A percentile compares a stretch with the other conserved stretches of the same genome.
phyloP scores from a whole-genome alignment of 2,113 vertebrate genomes.

The Mustelus asterias region DNA sequence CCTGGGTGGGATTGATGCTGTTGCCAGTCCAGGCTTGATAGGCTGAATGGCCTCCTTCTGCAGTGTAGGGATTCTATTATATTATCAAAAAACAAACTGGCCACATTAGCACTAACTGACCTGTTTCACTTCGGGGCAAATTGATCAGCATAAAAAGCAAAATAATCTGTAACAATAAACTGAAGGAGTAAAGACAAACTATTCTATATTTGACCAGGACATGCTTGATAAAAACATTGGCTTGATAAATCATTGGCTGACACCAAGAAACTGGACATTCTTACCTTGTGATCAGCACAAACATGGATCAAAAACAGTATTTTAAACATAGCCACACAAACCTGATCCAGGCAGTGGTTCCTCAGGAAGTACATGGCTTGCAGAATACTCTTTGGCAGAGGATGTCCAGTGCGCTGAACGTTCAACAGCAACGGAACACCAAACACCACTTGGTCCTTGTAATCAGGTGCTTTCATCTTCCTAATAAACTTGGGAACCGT shows the following conservation, averaged over 20 bases:
- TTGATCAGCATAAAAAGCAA: background rate
- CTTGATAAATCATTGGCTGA: background rate
- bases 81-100: background rate
- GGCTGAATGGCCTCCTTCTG: too few relatives aligned
- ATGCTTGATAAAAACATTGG: background rate
- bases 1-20: too few relatives aligned
- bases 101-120: background rate
- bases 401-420: slow-evolving; percentile 62
- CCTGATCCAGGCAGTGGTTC: slow-evolving; percentile 72
- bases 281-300: background rate
- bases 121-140: background rate
- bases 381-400: slow-evolving; percentile 69
- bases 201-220: background rate
- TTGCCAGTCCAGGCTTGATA: too few relatives aligned
- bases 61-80: too few relatives aligned
- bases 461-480: slow-evolving; percentile 60
- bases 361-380: slow-evolving; percentile 71
- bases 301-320: background rate
- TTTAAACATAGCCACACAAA: slow-evolving; percentile 39
- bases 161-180: background rate
- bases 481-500: slow-evolving; percentile 66
- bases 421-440: slow-evolving; percentile 69
- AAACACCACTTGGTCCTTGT: slow-evolving; percentile 70
- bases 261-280: too few relatives aligned
- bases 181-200: too few relatives aligned